A percentile compares a stretch with the other conserved stretches of the same genome.
Conservation (phyloP, 2,888 invertebrate species). For the Psylliodes chrysocephalus region DNA sequence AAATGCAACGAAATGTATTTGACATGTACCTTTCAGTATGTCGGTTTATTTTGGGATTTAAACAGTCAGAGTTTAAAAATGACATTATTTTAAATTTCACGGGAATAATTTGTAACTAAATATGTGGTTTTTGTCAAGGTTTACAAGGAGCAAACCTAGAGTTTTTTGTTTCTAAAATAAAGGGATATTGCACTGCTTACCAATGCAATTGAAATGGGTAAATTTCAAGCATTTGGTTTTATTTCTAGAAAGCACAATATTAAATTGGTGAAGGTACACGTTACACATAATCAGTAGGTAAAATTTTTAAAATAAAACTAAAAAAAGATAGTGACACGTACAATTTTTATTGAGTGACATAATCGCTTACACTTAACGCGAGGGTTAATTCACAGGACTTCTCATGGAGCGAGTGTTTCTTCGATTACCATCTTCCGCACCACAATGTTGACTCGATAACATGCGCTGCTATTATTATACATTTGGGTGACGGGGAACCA, state of each 20-base stretch:
- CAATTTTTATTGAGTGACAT: too few species aligned
- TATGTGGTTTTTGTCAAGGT: too few species aligned
- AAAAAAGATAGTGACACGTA: neutral
- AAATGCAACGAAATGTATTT: neutral
- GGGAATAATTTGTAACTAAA: too few species aligned
- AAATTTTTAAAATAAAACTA: neutral
- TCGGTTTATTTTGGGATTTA: neutral
- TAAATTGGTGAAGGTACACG: too few species aligned
- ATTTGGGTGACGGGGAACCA: conserved; percentile 21
- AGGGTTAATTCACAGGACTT: conserved; percentile 12
- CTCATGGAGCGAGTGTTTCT: conserved; percentile 7
- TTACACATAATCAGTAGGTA: too few species aligned
- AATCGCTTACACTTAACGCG: neutral
- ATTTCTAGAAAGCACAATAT: too few species aligned
- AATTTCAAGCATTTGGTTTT: too few species aligned
- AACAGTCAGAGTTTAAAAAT: neutral
- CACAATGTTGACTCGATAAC: conserved; percentile 29
- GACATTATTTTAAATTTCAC: too few species aligned
- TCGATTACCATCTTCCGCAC: conserved; percentile 19
- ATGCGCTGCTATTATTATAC: conserved; percentile 33
- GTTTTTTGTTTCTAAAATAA: too few species aligned
- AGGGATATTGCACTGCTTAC: too few species aligned
- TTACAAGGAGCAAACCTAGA: too few species aligned
- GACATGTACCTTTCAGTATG: neutral
- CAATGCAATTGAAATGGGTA: too few species aligned